Conservation (phyloP, 1,140 invertebrate species). For the Kradibia gibbosae region DNA sequence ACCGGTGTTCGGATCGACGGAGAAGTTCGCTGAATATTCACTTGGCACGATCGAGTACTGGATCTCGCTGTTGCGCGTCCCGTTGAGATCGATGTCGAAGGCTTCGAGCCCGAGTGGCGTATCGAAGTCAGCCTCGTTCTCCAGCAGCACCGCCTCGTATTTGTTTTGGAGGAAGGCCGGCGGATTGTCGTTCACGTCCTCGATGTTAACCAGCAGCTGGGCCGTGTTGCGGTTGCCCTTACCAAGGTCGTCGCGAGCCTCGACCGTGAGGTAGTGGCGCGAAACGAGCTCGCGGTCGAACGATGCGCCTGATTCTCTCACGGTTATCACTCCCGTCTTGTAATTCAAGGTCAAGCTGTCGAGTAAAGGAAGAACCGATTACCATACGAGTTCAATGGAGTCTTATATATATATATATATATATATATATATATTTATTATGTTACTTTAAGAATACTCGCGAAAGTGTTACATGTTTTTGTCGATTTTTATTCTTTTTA, state of each 20-base stretch:
- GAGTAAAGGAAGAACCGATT: slow-evolving; percentile 43
- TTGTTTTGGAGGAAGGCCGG: slow-evolving; percentile 86
- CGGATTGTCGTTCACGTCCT: slow-evolving; percentile 91
- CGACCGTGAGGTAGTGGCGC: slow-evolving; percentile 91
- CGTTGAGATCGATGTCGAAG: slow-evolving; percentile 88
- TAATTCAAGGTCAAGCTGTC: slow-evolving; percentile 86
- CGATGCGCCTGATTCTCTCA: slow-evolving; percentile 81
- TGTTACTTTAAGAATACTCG: neutral
- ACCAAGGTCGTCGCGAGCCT: slow-evolving; percentile 90
- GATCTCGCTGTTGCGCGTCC: slow-evolving; percentile 89
- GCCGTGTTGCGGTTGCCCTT: slow-evolving; percentile 90
- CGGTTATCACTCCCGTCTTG: slow-evolving; percentile 86
- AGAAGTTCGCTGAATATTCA: slow-evolving; percentile 84
- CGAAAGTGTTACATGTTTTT: neutral
- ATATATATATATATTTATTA: neutral
- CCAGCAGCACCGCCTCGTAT: slow-evolving; percentile 87
- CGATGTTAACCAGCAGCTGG: slow-evolving; percentile 87
- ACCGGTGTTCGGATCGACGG: slow-evolving; percentile 83
- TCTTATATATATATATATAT: too few species aligned
- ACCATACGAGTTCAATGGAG: too few species aligned
- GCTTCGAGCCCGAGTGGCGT: slow-evolving; percentile 85
- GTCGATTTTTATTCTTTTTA: neutral
- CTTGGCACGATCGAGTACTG: slow-evolving; percentile 86
- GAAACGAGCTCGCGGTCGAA: slow-evolving; percentile 92
- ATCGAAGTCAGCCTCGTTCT: slow-evolving; percentile 87